Evolutionary conservation across 2,113 vertebrate genomes (phyloP), one percentile per base, ranked within the genome.

Genomic region (Dissostichus mawsoni): DNA sequence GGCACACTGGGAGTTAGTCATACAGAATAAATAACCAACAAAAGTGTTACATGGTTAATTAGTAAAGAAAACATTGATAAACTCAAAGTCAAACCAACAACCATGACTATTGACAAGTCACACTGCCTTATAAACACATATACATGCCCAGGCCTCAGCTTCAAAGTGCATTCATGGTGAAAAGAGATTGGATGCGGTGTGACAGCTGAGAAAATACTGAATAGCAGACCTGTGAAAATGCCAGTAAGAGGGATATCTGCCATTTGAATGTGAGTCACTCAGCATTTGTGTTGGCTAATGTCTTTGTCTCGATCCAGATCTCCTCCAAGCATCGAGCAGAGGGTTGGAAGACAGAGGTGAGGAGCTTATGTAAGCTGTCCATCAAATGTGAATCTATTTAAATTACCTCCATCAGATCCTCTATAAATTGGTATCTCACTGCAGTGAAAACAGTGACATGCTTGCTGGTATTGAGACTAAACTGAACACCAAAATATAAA

Each of bases 181-280:
- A 62, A 84, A 71, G 61, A 80, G 64, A 84, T 53, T 52, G 62
- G 74, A 72, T 33, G 44, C 5, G 3, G 57, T 55, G 69, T 13
- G 45, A 74, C 74, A 55, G 79, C 57, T 83, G 41, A 64, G 61
- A 72, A 67, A 71, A 41, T 8, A 85, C 63, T 59, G 63, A 88
- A 81, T 41, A 67, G 55, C 45, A 52, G 81, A 67, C 47, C 77
- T 67, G 69, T 58, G 76, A 68, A 70, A 70, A 84, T 53, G 68
- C 57, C 58, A 48, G 64, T 29, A 18, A 86, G 82, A 83, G 75
- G 25, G 66, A 82, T 64, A 74, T 73, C 78, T 89, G 88, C 89
- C 88, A 84, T 87, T 78, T 92, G 52, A 85, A 87, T 88, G 88
- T 92, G 92, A 91, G 85, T 89, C 93, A 92, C 80, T 87, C 83